Evolutionary conservation across 2,888 invertebrate genomes (phyloP).

Genomic region (Cecidostiba fungosa): DNA sequence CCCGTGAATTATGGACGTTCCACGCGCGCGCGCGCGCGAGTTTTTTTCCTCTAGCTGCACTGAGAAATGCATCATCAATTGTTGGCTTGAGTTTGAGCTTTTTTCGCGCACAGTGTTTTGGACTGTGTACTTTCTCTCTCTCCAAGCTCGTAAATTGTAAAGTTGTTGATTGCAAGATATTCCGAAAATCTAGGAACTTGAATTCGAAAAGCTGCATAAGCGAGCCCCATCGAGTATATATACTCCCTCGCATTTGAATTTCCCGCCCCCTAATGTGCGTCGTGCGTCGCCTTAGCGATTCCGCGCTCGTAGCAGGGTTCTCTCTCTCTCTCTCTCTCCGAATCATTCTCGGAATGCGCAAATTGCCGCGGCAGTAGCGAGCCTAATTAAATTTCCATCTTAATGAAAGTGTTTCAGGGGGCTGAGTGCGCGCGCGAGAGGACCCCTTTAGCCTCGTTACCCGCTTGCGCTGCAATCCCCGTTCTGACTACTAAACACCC

Average conservation of each 20-base stretch:
- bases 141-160: neutral
- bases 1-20: neutral
- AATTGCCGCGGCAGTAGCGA: slow-evolving; percentile 39
- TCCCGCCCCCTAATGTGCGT: neutral
- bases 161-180: neutral
- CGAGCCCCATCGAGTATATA: neutral
- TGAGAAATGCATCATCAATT: neutral
- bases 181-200: neutral
- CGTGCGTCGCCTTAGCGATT: slow-evolving; percentile 50
- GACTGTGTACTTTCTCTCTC: too few species aligned
- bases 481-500: neutral
- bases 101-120: neutral
- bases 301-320: slow-evolving; percentile 24
- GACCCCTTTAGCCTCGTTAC: slow-evolving; percentile 21
- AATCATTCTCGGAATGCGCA: slow-evolving; percentile 59
- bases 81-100: neutral
- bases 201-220: neutral
- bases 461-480: neutral
- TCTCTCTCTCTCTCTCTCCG: slow-evolving; percentile 27
- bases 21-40: neutral
- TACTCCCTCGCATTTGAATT: slow-evolving; percentile 12
- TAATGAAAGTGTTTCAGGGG: slow-evolving; percentile 67
- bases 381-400: slow-evolving; percentile 69
- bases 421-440: neutral
- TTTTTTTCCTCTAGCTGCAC: neutral